These are phyloP conservation scores for Synergus umbraculus DNA, from an alignment of 2,888 invertebrate species.

Conservation along the genomic window DNA sequence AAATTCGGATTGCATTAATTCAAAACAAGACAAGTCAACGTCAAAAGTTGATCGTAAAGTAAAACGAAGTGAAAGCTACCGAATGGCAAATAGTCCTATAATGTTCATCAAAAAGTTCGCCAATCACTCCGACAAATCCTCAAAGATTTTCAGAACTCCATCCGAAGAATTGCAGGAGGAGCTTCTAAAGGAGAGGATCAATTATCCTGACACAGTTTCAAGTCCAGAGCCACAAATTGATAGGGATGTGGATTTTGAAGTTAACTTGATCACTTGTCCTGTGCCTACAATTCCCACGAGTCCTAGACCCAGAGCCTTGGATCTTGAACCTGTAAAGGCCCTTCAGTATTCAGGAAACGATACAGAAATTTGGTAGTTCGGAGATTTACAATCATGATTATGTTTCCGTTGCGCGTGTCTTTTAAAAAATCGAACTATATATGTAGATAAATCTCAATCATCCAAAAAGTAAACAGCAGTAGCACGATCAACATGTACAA, in stretches of 20 bases:
- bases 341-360: conserved; percentile 83
- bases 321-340: conserved; percentile 83
- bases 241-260: conserved; percentile 73
- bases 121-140: conserved; percentile 60
- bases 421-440: conserved; percentile 44
- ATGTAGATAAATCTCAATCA: conserved; percentile 45
- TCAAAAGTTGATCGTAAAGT: conserved; percentile 77
- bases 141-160: conserved; percentile 71
- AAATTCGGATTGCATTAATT: not conserved
- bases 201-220: conserved; percentile 84
- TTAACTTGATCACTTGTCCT: conserved; percentile 62
- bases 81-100: conserved; percentile 87
- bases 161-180: conserved; percentile 75
- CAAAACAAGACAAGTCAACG: not conserved
- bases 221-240: conserved; percentile 70
- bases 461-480: conserved; percentile 45
- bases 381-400: not conserved
- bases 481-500: conserved; percentile 42
- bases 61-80: conserved; percentile 91
- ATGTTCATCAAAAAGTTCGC: conserved; percentile 80
- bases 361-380: conserved; percentile 87
- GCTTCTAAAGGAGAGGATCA: conserved; percentile 83
- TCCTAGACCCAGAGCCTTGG: conserved; percentile 83
- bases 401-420: not conserved
- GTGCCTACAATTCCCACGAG: conserved; percentile 67